These are phyloP conservation scores for Arenicola marina DNA, from an alignment of 2,888 invertebrate species.

Conservation along the genomic window DNA sequence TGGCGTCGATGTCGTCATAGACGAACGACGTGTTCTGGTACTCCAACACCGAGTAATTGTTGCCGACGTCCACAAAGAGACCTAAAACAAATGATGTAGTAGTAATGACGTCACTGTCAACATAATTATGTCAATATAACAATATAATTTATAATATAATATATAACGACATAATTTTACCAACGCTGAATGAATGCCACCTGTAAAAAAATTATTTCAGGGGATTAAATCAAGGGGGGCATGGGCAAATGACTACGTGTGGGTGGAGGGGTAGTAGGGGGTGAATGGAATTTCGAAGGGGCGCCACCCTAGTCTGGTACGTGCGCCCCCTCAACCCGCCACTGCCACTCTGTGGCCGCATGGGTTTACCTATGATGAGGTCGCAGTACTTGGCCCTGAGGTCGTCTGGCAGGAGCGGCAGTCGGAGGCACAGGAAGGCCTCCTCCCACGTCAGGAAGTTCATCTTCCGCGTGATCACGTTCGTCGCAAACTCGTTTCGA, in stretches of 20 bases:
- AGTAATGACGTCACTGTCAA: neutral
- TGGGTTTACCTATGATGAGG: slow-evolving; percentile 59
- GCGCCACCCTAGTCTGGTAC: too few species aligned
- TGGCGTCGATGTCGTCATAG: slow-evolving; percentile 45
- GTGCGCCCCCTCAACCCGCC: too few species aligned
- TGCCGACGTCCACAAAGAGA: slow-evolving; percentile 60
- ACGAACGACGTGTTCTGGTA: slow-evolving; percentile 59
- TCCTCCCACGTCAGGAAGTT: slow-evolving; percentile 60
- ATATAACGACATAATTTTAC: neutral
- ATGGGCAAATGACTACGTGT: too few species aligned
- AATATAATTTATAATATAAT: neutral
- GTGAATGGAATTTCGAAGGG: too few species aligned
- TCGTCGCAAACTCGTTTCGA: slow-evolving; percentile 58
- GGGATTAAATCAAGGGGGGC: too few species aligned
- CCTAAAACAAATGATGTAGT: too few species aligned
- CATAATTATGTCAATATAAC: neutral
- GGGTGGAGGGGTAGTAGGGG: too few species aligned
- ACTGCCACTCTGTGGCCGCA: too few species aligned
- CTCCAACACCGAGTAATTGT: slow-evolving; percentile 60
- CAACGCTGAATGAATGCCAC: too few species aligned
- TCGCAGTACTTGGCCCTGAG: slow-evolving; percentile 60
- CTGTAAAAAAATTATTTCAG: too few species aligned
- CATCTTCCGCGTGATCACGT: slow-evolving; percentile 57
- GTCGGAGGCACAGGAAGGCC: slow-evolving; percentile 55
- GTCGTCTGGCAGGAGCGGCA: slow-evolving; percentile 55